Base-by-base conservation (phyloP, 2,113 vertebrate species). In the Balaeniceps rex region DNA sequence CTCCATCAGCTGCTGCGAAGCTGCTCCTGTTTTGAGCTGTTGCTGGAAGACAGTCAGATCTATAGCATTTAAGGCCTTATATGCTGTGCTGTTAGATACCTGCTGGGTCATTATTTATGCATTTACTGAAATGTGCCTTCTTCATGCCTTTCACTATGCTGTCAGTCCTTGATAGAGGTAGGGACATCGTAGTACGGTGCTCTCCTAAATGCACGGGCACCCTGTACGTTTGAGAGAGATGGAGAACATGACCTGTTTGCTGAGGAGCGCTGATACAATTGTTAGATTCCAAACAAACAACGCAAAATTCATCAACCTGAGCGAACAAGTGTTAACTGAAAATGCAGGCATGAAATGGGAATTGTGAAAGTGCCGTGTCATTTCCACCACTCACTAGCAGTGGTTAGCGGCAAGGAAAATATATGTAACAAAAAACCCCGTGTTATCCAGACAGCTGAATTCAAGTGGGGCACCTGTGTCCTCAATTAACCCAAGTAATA, bases 401-500 rank as follows among this genome's bases (percentile, higher is more conserved):
- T 8, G 34, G 54, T 69, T 58, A 51, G 58, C 1, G 0, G 75
- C 75, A 66, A 38, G 40, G 69, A 85, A 94, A 84, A 83, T 5
- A 18, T 14, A 0, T 9, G 6, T 7, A 23, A 68, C 46, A 15
- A 19, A 19, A 57, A 60, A 22, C 2, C 5, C 13, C 21, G 10
- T 8, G 3, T 52, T 76, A n/a, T 38, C 23, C 54, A 88, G 75
- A 8, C 65, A 83, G 83, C 86, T 78, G 82, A 42, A 66, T 76
- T 63, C n/a, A 22, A 78, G 54, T 44, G 78, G 33, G 77, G 44
- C 83, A 86, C 60, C 72, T 75, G 60, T 60, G 90, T 93, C 95
- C 95, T 89, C 71, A 49, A 34, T 96, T 89, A 92, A 96, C 95
- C 95, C 71, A 69, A 8, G 29, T 17, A n/a, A 25, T 36, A 57